Percentiles rank a stretch among this genome's conserved stretches.
Conservation (phyloP, 2,797 vertebrate species). For the Clarias fuscus region DNA sequence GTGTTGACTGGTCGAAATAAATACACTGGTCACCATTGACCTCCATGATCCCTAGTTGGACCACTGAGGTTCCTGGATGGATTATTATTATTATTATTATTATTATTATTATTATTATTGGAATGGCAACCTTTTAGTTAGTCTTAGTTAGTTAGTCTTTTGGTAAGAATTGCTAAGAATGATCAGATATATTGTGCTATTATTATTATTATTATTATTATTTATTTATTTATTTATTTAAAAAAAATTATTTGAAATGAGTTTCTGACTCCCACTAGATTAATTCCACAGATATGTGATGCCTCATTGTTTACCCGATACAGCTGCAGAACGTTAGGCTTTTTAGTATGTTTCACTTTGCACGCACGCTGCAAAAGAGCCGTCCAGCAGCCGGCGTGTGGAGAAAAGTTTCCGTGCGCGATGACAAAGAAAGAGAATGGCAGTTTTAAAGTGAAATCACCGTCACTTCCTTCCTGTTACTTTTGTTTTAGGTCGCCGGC, state of each 20-base stretch:
- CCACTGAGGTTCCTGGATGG: too few species aligned
- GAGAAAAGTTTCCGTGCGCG: constrained; percentile 64
- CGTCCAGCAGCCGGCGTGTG: constrained; percentile 26
- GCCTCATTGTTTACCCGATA: neutral
- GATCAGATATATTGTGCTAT: neutral
- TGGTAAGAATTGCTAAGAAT: neutral
- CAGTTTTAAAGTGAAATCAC: constrained; percentile 64
- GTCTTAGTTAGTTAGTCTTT: too few species aligned
- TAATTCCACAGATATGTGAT: neutral
- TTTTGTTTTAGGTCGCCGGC: constrained; percentile 72
- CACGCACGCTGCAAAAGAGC: constrained; percentile 60
- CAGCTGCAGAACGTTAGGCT: constrained; percentile 12
- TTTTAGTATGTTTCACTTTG: constrained; percentile 41
- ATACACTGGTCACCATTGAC: too few species aligned
- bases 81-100: neutral
- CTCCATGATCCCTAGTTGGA: too few species aligned
- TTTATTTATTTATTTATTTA: too few species aligned
- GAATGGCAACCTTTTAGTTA: neutral
- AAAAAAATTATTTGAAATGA: too few species aligned
- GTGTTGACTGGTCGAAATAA: too few species aligned
- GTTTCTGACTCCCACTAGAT: too few species aligned
- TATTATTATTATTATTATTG: neutral
- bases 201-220: neutral
- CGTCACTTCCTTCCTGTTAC: constrained; percentile 79
- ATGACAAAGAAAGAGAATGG: constrained; percentile 60